Base-by-base conservation (phyloP, 2,888 invertebrate species). In the Muschampia plurimacula region DNA sequence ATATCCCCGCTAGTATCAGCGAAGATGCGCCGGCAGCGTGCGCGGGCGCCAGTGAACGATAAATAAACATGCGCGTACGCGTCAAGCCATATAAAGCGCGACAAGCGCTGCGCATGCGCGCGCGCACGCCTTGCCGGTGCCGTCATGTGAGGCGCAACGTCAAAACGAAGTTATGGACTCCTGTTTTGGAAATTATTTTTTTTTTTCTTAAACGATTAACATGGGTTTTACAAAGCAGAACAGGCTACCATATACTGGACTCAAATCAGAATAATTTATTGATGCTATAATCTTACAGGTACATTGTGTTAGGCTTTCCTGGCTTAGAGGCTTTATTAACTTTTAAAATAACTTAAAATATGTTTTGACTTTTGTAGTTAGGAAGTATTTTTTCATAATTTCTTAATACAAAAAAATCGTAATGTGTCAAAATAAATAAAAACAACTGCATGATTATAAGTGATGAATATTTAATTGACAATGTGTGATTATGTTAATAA, bases 11-110 rank as follows among this genome's bases (percentile, higher is more conserved):
- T 60, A 60, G 65, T 70, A 65, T 65, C 46, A 49, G 55, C 55
- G 60, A 49, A 59, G 64, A 64, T 63, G 66, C 28, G 32, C 57
- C 28, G 68, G 12, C 71, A 67, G 41, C 67, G 74, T 70, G 74
- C 72, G 76, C 74, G 77, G 77, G 78, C 79, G 79, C 81, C 80
- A 77, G 73, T 67, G 69, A 70, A 80, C 83, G 86, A 87, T 87
- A 87, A 89, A 90, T 89, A 90, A 86, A 85, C 88, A 87, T 87
- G 84, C 86, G 86, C 85, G 80, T 75, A 81, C 84, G 52, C 52
- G 77, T 76, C 80, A 81, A 78, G 79, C 91, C 92, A 80, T 92
- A 88, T 89, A 91, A 77, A 89, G 89, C 70, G 74, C 78, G 83
- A 85, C 86, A 83, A 82, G 85, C 82, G 79, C 76, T 68, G 80